These are phyloP conservation scores for Siderastrea radians DNA, from an alignment of 92 coral and sea anemone genomes.

Conservation along the genomic window DNA sequence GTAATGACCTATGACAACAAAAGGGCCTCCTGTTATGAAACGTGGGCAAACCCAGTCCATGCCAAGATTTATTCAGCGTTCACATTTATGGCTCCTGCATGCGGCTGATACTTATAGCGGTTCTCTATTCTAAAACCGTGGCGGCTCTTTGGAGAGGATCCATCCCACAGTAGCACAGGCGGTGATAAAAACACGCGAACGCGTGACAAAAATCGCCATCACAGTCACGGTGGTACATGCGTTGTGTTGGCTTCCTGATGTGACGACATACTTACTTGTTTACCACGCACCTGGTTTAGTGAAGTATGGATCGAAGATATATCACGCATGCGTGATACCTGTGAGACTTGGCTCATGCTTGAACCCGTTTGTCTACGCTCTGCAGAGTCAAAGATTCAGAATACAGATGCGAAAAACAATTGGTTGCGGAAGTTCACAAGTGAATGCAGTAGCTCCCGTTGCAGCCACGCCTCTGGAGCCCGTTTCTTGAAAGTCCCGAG, in stretches of 20 bases:
- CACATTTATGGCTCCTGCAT: slow-evolving; percentile 27
- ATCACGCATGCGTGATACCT: slow-evolving; percentile 53
- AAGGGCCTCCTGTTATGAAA: slow-evolving; percentile 13
- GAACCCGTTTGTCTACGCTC: slow-evolving; percentile 54
- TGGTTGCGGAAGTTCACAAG: not conserved
- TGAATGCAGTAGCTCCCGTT: too few species aligned
- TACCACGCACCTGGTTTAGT: slow-evolving; percentile 5
- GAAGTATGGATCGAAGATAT: slow-evolving; percentile 49
- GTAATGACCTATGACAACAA: slow-evolving; percentile 30
- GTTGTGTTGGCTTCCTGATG: slow-evolving; percentile 21
- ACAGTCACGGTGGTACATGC: slow-evolving; percentile 20
- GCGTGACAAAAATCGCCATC: slow-evolving; percentile 17
- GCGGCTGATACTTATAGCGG: slow-evolving; percentile 29
- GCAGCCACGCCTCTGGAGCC: too few species aligned
- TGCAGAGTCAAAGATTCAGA: slow-evolving; percentile 40
- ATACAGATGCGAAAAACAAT: slow-evolving; percentile 8
- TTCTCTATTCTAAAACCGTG: slow-evolving; percentile 41
- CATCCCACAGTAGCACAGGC: not conserved
- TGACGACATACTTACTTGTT: not conserved
- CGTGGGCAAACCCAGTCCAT: slow-evolving; percentile 15
- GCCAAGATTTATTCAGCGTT: slow-evolving; percentile 45
- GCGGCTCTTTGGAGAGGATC: slow-evolving; percentile 28
- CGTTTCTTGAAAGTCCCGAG: too few species aligned
- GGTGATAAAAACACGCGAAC: slow-evolving; percentile 13
- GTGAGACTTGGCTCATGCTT: slow-evolving; percentile 48